A percentile compares a stretch with the other conserved stretches of the same genome.
Conservation (phyloP, 2,113 vertebrate species). For the Cygnus atratus region DNA sequence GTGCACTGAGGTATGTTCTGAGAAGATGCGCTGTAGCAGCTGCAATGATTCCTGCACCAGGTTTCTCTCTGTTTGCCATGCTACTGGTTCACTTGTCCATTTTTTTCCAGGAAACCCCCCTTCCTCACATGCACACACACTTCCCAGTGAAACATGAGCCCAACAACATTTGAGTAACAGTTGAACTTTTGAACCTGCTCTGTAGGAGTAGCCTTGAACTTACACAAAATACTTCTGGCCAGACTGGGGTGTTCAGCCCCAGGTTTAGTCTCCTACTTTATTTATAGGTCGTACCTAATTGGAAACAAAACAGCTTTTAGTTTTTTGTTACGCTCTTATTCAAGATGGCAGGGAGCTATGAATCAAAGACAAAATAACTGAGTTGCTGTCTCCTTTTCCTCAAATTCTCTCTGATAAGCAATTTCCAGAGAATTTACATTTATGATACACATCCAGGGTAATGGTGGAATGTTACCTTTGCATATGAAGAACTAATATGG, state of each 20-base stretch:
- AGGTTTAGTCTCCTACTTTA: not conserved
- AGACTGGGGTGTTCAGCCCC: not conserved
- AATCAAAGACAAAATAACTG: not conserved
- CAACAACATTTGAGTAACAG: not conserved
- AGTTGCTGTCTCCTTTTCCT: not conserved
- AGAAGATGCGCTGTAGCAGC: not conserved
- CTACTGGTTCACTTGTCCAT: not conserved
- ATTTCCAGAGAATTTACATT: not conserved
- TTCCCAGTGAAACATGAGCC: slow-evolving; percentile 20
- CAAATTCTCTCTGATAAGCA: not conserved
- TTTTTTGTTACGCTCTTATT: not conserved
- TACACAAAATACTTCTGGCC: not conserved
- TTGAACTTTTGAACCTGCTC: slow-evolving; percentile 54
- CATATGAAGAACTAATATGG: not conserved
- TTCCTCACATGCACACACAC: not conserved
- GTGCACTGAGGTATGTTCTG: not conserved
- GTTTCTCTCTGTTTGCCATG: not conserved
- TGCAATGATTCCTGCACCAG: not conserved
- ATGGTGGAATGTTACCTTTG: not conserved
- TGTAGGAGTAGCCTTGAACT: not conserved
- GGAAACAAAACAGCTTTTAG: slow-evolving; percentile 3
- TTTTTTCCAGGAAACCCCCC: not conserved
- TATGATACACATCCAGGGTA: not conserved
- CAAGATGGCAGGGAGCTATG: not conserved
- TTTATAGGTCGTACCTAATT: not conserved